phyloP scores from a whole-genome alignment of 2,888 invertebrate species.

The Hypomecis atomaria region DNA sequence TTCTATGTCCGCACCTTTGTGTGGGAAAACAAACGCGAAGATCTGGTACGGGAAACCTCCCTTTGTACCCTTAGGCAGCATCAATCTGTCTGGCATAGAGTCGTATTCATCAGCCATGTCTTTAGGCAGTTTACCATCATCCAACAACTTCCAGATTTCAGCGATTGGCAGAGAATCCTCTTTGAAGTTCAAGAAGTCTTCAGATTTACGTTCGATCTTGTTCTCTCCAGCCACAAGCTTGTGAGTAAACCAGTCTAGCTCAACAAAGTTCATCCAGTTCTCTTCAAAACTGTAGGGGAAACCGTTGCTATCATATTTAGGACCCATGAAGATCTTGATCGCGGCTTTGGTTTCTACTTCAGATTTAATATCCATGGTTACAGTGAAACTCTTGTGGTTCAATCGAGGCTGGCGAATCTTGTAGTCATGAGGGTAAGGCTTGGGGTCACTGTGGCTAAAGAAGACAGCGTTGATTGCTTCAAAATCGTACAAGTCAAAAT shows the following conservation, averaged over 20 bases:
- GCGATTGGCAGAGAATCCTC: conserved; percentile 86
- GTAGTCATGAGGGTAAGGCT: conserved; percentile 66
- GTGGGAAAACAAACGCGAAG: conserved; percentile 86
- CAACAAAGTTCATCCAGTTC: conserved; percentile 85
- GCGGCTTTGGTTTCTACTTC: conserved; percentile 84
- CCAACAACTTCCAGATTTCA: conserved; percentile 85
- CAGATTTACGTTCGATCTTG: conserved; percentile 86
- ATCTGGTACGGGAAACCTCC: conserved; percentile 88
- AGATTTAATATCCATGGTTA: conserved; percentile 85
- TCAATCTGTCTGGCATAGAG: conserved; percentile 87
- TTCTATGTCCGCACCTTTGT: conserved; percentile 68
- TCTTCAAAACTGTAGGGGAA: conserved; percentile 80
- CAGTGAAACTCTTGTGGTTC: conserved; percentile 88
- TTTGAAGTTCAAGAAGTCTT: conserved; percentile 86
- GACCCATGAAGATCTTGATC: conserved; percentile 88
- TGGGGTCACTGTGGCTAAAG: conserved; percentile 58
- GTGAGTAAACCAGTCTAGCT: conserved; percentile 85
- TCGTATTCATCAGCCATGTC: conserved; percentile 83
- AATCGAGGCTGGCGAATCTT: conserved; percentile 88
- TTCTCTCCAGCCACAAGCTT: conserved; percentile 87
- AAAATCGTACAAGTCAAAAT: conserved; percentile 87
- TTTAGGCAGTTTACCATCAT: conserved; percentile 79
- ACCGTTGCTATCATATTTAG: conserved; percentile 86
- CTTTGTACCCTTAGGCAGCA: conserved; percentile 89
- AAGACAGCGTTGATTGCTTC: conserved; percentile 84